Evolutionary conservation across 2,888 invertebrate species (phyloP).

Genomic region (Barypeithes pellucidus): DNA sequence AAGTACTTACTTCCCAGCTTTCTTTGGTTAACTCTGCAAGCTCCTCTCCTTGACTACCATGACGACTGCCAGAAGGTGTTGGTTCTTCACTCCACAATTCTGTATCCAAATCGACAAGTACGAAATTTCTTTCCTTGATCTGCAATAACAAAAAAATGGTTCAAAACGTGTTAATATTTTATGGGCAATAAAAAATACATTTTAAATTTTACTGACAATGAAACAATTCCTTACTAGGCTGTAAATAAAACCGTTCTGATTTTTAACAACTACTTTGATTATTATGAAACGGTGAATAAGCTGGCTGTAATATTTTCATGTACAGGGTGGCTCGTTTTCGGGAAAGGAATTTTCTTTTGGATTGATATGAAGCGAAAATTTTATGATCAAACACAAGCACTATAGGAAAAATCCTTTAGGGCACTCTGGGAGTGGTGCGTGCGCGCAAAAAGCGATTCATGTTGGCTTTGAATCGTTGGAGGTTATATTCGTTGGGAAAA

Average conservation of each 20-base stretch:
- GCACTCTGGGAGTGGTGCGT: too few relatives aligned
- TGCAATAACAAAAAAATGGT: constrained; percentile 54
- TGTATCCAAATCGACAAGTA: constrained; percentile 91
- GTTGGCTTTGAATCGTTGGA: too few relatives aligned
- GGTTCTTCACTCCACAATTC: constrained; percentile 86
- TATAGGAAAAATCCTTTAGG: too few relatives aligned
- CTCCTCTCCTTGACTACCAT: constrained; percentile 81
- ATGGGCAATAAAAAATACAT: neutral
- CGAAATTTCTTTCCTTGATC: constrained; percentile 82
- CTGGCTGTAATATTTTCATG: neutral
- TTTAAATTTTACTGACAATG: neutral
- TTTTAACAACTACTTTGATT: neutral
- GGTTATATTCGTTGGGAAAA: too few relatives aligned
- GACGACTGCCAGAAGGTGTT: constrained; percentile 71
- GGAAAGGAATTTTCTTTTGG: too few relatives aligned
- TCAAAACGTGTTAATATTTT: neutral
- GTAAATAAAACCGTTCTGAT: neutral
- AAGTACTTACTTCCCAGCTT: constrained; percentile 91
- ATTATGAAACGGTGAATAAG: neutral
- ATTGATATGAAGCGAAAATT: too few relatives aligned
- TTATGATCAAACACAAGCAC: too few relatives aligned
- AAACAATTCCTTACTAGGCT: constrained; percentile 1
- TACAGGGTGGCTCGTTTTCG: neutral
- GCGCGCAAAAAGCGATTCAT: too few relatives aligned
- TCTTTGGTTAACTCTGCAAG: constrained; percentile 88